Percentiles rank a stretch among this genome's conserved stretches.
Conservation (phyloP, 2,888 invertebrate genomes). For the Elysia crispata region DNA sequence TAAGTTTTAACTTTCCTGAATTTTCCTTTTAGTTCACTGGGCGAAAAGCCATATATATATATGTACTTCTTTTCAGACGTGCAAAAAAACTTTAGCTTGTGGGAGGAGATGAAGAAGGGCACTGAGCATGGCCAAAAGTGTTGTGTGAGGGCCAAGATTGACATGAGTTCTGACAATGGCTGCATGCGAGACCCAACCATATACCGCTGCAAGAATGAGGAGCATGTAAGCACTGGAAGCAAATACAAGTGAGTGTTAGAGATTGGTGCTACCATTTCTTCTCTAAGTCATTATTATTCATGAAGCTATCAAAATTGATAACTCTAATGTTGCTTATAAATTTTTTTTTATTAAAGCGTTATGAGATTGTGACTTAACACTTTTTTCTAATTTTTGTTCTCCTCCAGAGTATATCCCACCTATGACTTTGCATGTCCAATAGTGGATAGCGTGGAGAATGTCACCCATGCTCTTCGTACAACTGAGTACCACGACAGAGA, state of each 20-base stretch:
- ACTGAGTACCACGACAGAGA: slow-evolving; percentile 98
- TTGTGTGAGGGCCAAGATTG: slow-evolving; percentile 97
- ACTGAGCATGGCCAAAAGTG: slow-evolving; percentile 88
- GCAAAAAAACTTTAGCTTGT: slow-evolving; percentile 90
- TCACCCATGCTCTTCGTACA: slow-evolving; percentile 97
- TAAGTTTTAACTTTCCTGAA: no score
- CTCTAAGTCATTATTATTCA: neutral
- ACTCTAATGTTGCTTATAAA: neutral
- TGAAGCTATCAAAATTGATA: neutral
- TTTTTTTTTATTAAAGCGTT: no score
- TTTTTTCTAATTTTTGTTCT: slow-evolving; percentile 4
- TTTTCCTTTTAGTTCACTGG: no score
- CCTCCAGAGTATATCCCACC: slow-evolving; percentile 95
- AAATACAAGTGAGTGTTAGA: slow-evolving; percentile 89
- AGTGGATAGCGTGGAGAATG: slow-evolving; percentile 97
- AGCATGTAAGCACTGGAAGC: slow-evolving; percentile 93
- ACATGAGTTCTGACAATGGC: slow-evolving; percentile 96
- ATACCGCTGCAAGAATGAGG: slow-evolving; percentile 96
- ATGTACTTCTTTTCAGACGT: slow-evolving; percentile 85
- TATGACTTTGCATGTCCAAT: slow-evolving; percentile 99
- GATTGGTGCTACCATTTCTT: neutral
- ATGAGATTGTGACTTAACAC: no score
- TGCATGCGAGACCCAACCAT: slow-evolving; percentile 99
- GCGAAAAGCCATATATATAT: no score
- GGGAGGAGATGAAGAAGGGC: slow-evolving; percentile 96